Conservation (phyloP, 2,888 invertebrate genomes). For the Pseudococcus viburni region DNA sequence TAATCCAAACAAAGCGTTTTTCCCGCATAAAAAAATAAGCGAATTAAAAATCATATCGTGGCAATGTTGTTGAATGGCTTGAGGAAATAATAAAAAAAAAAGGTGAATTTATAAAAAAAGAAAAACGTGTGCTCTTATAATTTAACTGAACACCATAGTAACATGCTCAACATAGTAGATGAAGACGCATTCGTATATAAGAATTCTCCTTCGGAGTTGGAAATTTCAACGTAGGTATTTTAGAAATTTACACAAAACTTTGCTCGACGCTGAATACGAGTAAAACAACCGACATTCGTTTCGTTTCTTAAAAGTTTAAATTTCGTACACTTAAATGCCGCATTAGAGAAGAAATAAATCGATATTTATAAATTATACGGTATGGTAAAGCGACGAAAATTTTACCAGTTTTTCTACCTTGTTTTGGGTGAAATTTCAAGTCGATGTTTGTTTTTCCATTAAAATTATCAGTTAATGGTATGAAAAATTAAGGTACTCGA, state of each 20-base stretch:
- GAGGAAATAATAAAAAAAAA: not conserved
- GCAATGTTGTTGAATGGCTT: conserved; percentile 37
- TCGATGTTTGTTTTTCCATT: not conserved
- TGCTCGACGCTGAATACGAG: conserved; percentile 37
- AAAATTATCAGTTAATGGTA: not conserved
- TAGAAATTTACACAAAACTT: conserved; percentile 33
- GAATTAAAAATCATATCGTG: not conserved
- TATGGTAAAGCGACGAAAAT: not conserved
- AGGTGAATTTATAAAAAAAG: not conserved
- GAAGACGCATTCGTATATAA: not conserved
- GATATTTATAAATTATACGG: not conserved
- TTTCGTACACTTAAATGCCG: conserved; percentile 1
- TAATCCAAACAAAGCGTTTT: conserved; percentile 5
- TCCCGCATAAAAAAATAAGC: not conserved
- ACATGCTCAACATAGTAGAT: conserved; percentile 45
- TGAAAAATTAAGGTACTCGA: not conserved
- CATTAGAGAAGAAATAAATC: not conserved
- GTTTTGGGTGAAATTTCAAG: not conserved
- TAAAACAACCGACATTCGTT: conserved; percentile 6
- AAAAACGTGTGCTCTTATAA: conserved; percentile 32
- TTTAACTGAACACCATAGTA: conserved; percentile 55
- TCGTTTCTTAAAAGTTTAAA: conserved; percentile 4
- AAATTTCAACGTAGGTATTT: conserved; percentile 1
- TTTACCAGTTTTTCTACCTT: not conserved
- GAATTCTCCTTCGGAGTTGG: not conserved